A percentile compares a stretch with the other conserved stretches of the same genome.
These are phyloP conservation scores for Oreochromis mossambicus DNA, from an alignment of 2,797 vertebrate species.

Conservation along the genomic window DNA sequence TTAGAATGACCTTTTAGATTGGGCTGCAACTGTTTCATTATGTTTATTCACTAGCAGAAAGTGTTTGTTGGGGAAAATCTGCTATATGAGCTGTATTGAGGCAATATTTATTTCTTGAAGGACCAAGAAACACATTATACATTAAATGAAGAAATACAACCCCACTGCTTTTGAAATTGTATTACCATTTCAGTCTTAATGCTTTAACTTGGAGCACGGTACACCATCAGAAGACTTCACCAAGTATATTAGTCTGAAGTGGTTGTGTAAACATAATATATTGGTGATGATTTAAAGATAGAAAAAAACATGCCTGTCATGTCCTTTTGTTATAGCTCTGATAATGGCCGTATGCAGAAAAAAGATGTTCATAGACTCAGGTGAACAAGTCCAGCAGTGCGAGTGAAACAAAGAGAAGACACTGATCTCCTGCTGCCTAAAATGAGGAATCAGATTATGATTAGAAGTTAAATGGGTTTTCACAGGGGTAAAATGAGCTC, in stretches of 20 bases:
- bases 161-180: not conserved
- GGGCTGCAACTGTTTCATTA: conserved; percentile 23
- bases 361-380: not conserved
- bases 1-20: conserved; percentile 37
- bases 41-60: conserved; percentile 41
- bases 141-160: not conserved
- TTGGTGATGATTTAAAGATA: not conserved
- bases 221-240: not conserved
- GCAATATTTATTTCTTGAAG: not conserved
- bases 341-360: not conserved
- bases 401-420: not conserved
- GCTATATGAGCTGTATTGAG: not conserved
- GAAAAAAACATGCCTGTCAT: not conserved
- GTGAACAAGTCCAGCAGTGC: not conserved
- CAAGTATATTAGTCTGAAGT: conserved; percentile 2
- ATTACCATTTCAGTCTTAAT: not conserved
- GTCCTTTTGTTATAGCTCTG: not conserved
- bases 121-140: not conserved
- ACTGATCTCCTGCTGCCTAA: conserved; percentile 6
- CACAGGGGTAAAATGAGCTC: conserved; percentile 41
- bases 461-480: conserved; percentile 51
- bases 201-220: not conserved
- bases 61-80: conserved; percentile 1
- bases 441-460: conserved; percentile 42
- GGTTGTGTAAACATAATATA: not conserved